Percentiles rank a stretch among this genome's conserved stretches.
Evolutionary conservation across 2,888 invertebrate species (phyloP).

Genomic region (Apotomis turbidana): DNA sequence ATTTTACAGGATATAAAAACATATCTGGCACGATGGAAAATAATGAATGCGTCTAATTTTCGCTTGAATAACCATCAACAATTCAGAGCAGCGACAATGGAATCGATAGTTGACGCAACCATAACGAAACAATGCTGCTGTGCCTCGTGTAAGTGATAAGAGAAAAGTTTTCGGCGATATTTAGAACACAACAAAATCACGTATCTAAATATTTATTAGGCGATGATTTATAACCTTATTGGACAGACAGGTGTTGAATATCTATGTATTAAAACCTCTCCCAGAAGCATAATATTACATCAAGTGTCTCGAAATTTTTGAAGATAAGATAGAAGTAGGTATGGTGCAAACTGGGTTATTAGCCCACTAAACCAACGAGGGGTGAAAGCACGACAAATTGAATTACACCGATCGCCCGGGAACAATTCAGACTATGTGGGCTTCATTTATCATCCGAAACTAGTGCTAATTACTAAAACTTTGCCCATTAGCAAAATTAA

Average conservation of each 20-base stretch:
- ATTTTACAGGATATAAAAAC: slow-evolving; percentile 1
- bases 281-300: no score
- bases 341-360: slow-evolving; percentile 28
- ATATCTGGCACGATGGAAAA: slow-evolving; percentile 10
- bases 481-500: background rate
- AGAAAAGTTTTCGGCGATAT: background rate
- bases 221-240: no score
- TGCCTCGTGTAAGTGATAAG: slow-evolving; percentile 33
- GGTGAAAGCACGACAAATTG: slow-evolving; percentile 11
- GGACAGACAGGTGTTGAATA: no score
- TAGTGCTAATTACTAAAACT: background rate
- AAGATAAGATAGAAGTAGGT: background rate
- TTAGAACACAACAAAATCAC: background rate
- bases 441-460: slow-evolving; percentile 12
- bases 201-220: background rate
- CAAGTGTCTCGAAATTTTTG: background rate
- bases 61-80: slow-evolving; percentile 14
- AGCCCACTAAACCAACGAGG: background rate
- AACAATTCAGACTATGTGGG: background rate
- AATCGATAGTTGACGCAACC: slow-evolving; percentile 26
- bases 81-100: slow-evolving; percentile 24
- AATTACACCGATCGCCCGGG: slow-evolving; percentile 13
- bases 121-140: slow-evolving; percentile 26
- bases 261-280: no score
- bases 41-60: background rate